Conservation (phyloP, 2,113 vertebrate genomes). For the Brachyhypopomus occidentalis region DNA sequence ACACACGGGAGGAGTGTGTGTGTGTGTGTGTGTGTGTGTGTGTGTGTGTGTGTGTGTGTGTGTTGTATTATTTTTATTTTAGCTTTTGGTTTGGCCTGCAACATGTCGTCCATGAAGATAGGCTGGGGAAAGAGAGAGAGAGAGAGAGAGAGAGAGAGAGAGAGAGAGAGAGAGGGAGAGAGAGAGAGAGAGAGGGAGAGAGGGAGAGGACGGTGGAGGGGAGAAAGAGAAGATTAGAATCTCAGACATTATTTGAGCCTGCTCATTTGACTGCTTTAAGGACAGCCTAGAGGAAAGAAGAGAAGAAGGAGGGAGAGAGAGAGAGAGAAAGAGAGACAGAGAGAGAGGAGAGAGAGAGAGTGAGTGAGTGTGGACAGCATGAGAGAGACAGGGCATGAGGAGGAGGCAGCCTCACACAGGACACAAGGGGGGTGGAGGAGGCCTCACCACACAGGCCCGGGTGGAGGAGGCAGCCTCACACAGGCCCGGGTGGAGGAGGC, state of each 20-base stretch:
- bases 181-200: neutral
- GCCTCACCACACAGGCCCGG: too few relatives aligned
- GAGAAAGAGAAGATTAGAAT: neutral
- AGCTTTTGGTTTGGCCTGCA: neutral
- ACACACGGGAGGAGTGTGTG: neutral
- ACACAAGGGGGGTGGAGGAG: too few relatives aligned
- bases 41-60: constrained; percentile 3
- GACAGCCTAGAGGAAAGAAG: constrained; percentile 1
- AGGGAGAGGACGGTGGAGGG: neutral
- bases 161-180: neutral
- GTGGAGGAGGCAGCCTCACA: too few relatives aligned
- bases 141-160: neutral
- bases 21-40: constrained; percentile 27
- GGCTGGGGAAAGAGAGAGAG: neutral
- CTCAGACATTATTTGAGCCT: too few relatives aligned
- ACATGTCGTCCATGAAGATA: neutral
- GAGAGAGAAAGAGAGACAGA: neutral
- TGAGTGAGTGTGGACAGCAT: neutral
- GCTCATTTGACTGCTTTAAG: constrained; percentile 6
- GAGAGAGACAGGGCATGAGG: neutral
- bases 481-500: constrained; percentile 28
- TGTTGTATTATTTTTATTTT: too few relatives aligned
- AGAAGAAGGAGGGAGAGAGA: neutral
- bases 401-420: too few relatives aligned
- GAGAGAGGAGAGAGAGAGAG: neutral